These are phyloP conservation scores for Myrmecophaga tridactyla DNA, from an alignment of 2,113 vertebrate genomes.

Conservation along the genomic window DNA sequence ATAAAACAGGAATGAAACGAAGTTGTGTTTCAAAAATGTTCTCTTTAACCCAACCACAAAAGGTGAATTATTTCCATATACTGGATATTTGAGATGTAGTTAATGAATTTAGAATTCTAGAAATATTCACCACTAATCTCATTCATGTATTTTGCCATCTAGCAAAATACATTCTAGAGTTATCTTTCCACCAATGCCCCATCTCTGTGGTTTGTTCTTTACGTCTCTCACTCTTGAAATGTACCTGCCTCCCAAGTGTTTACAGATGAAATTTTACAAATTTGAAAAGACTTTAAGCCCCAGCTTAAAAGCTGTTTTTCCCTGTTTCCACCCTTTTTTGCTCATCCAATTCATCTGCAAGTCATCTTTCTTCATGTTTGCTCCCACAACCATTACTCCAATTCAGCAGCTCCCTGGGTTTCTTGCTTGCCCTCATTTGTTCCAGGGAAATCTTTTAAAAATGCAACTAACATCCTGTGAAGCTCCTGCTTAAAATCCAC, in stretches of 20 bases:
- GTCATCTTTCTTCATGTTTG: background rate
- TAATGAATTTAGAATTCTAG: background rate
- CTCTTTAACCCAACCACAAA: background rate
- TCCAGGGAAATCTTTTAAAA: background rate
- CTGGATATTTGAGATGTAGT: background rate
- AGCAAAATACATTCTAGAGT: background rate
- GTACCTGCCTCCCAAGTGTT: background rate
- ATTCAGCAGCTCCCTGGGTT: rapidly evolving
- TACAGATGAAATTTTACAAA: background rate
- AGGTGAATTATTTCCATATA: background rate
- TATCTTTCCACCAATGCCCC: background rate
- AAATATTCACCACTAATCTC: background rate
- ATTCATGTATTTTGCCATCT: background rate
- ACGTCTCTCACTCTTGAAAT: background rate
- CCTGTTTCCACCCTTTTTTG: background rate
- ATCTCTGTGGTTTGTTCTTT: background rate
- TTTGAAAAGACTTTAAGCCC: background rate
- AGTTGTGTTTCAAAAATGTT: background rate
- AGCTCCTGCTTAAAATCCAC: background rate
- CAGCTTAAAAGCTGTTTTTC: background rate
- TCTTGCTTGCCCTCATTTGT: background rate
- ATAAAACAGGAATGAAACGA: background rate
- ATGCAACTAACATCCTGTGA: background rate
- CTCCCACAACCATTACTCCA: rapidly evolving
- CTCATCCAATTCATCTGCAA: background rate